These are phyloP conservation scores for Tonatia bakeri DNA, from an alignment of 2,113 vertebrate genomes.

Conservation along the genomic window DNA sequence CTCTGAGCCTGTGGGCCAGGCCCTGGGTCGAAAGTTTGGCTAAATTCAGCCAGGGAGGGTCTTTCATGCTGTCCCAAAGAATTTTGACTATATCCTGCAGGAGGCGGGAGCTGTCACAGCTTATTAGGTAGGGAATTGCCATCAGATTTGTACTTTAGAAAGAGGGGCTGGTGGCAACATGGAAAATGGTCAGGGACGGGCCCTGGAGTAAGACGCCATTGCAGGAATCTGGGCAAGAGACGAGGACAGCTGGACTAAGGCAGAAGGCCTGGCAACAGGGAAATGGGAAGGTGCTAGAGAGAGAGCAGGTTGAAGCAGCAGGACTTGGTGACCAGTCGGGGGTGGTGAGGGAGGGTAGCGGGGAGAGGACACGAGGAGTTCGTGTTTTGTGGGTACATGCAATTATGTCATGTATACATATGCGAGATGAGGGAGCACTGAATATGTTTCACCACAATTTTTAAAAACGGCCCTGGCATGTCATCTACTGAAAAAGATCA, in stretches of 20 bases:
- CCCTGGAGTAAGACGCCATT: background rate
- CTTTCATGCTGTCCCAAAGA: background rate
- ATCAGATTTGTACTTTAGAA: background rate
- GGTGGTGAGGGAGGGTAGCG: background rate
- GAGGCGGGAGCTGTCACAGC: background rate
- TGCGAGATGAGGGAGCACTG: background rate
- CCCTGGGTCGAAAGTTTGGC: rapidly evolving
- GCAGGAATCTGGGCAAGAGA: background rate
- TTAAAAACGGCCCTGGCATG: background rate
- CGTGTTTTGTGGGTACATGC: background rate
- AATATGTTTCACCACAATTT: background rate
- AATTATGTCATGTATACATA: background rate
- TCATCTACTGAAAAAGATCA: background rate
- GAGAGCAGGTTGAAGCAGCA: no score
- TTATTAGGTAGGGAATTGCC: background rate
- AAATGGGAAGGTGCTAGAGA: background rate
- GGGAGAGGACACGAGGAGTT: background rate
- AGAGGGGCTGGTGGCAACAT: background rate
- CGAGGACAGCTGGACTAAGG: background rate
- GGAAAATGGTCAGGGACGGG: background rate
- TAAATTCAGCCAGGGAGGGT: background rate
- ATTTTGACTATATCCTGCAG: rapidly evolving
- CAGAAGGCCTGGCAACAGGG: background rate
- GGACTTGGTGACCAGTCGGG: background rate
- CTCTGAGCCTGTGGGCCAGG: background rate